Evolutionary conservation across 2,113 vertebrate genomes (phyloP), one percentile per base, ranked within the genome.

Genomic region (Stercorarius parasiticus): DNA sequence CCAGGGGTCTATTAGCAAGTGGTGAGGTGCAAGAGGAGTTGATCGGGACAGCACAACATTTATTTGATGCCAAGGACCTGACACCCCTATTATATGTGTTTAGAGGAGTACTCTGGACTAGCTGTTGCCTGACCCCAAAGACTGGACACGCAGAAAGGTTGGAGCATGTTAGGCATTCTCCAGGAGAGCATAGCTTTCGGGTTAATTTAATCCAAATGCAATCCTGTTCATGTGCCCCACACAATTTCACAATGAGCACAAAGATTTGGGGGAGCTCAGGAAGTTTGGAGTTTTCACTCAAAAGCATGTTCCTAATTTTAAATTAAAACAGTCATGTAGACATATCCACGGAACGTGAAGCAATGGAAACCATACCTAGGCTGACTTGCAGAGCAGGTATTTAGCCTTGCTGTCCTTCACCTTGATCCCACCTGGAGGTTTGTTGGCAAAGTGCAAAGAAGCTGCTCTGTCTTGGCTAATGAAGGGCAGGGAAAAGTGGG

Each of bases 341-440:
- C 20, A 55, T 14, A 70, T 13, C 15, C 40, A 72, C 0, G 1
- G 34, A 85, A 5, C 1, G 0, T 50, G 45, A 93, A 71, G 45
- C 64, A 91, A n/a, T 40, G 38, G 18, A 61, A 83, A 64, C 38
- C 25, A 32, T 9, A 55, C 5, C 32, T n/a, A 58, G 7, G 36
- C 7, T 11, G 6, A 67, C 25, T 11, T 58, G 38, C 30, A 62
- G 38, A 53, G 59, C 1, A 82, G 14, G 42, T 40, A 30, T 61
- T 91, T 66, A 74, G 45, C 73, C 65, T 83, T 72, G 21, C 6
- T 59, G 8, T 69, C 47, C 36, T 79, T 74, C 32, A 82, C 11
- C 10, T 6, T 0, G 1, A 42, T 19, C 32, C 25, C 29, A 38
- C 16, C 49, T 32, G 36, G 26, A 81, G 19, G 23, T 62, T 85